These are phyloP conservation scores for Phaethornis superciliosus DNA, from an alignment of 2,113 vertebrate genomes.

Conservation along the genomic window DNA sequence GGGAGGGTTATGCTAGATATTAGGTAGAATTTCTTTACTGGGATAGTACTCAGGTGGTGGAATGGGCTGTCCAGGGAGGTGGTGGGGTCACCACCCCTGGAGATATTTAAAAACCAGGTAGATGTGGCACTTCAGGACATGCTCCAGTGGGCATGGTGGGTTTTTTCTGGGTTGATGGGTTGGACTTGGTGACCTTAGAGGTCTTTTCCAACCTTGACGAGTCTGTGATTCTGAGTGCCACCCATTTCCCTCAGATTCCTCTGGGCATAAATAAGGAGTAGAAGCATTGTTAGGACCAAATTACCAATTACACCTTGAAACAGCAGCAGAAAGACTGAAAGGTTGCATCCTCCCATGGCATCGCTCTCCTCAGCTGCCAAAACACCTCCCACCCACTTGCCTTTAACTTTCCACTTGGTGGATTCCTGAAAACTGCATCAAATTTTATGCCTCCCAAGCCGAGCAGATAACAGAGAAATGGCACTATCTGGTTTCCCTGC, in stretches of 20 bases:
- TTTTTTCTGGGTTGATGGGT: too few relatives aligned
- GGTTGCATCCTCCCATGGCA: conserved; percentile 5
- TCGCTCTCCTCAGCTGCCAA: neutral
- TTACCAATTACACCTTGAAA: neutral
- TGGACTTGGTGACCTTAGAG: too few relatives aligned
- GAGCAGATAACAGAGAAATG: conserved; percentile 34
- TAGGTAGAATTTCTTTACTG: too few relatives aligned
- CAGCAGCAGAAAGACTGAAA: neutral
- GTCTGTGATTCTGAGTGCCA: too few relatives aligned
- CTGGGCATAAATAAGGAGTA: neutral
- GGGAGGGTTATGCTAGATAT: too few relatives aligned
- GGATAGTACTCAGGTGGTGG: too few relatives aligned
- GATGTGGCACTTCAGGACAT: too few relatives aligned
- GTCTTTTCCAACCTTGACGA: too few relatives aligned
- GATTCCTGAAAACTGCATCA: neutral
- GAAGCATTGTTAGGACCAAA: neutral
- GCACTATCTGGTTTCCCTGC: conserved; percentile 59
- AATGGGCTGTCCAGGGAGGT: too few relatives aligned
- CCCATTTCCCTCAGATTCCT: neutral
- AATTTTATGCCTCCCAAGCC: neutral
- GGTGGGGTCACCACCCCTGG: too few relatives aligned
- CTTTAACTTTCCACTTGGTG: neutral
- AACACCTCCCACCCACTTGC: neutral
- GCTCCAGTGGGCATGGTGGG: too few relatives aligned
- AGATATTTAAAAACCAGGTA: too few relatives aligned